phyloP scores from a whole-genome alignment of 2,113 vertebrate genomes.

The Pteruthius melanotis region DNA sequence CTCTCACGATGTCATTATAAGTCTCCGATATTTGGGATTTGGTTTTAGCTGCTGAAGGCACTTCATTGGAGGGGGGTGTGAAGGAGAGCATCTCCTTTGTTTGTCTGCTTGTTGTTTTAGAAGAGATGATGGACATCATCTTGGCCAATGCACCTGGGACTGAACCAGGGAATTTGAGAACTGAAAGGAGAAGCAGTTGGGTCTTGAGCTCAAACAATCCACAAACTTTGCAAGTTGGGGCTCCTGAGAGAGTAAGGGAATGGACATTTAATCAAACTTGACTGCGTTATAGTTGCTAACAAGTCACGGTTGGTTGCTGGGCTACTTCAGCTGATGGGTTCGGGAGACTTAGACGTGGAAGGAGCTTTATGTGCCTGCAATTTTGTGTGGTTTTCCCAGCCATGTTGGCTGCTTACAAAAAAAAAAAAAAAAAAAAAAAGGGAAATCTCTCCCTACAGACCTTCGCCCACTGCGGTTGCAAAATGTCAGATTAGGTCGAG shows the following conservation, averaged over 20 bases:
- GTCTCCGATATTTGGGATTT: constrained; percentile 16
- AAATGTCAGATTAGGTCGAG: not conserved
- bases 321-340: not conserved
- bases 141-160: constrained; percentile 56
- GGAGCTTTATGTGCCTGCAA: not conserved
- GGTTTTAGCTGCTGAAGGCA: constrained; percentile 55
- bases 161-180: constrained; percentile 59
- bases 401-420: not conserved
- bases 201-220: constrained; percentile 28
- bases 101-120: constrained; percentile 41
- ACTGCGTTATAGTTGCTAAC: not conserved
- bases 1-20: constrained; percentile 47
- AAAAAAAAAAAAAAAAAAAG: not conserved
- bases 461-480: not conserved
- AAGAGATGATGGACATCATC: constrained; percentile 43
- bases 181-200: constrained; percentile 52
- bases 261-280: not conserved
- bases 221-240: not conserved
- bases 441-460: not conserved
- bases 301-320: not conserved
- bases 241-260: not conserved
- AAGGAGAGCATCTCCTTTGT: constrained; percentile 58
- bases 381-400: not conserved
- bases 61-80: constrained; percentile 21
- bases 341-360: not conserved